phyloP scores from a whole-genome alignment of 2,888 invertebrate species.

The Athalia circularis region DNA sequence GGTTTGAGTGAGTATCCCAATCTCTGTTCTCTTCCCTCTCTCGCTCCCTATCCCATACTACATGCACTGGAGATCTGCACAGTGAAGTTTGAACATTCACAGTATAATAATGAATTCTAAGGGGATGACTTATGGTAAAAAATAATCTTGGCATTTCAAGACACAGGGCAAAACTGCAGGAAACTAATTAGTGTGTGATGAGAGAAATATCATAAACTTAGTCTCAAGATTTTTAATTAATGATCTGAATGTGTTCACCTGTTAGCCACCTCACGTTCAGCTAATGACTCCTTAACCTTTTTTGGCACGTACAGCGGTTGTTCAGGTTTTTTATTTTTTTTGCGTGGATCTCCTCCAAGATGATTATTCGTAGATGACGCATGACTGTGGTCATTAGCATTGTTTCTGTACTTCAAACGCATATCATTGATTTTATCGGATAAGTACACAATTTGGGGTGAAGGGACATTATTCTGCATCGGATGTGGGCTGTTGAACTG shows the following conservation, averaged over 20 bases:
- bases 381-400: slow-evolving; percentile 61
- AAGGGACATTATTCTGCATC: slow-evolving; percentile 55
- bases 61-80: slow-evolving; percentile 59
- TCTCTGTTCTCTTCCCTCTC: slow-evolving; percentile 63
- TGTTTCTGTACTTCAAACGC: slow-evolving; percentile 62
- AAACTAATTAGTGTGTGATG: not conserved
- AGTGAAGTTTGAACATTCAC: not conserved
- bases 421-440: slow-evolving; percentile 65
- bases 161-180: no score
- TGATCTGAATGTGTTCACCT: slow-evolving; percentile 59
- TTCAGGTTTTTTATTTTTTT: slow-evolving; percentile 76
- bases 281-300: slow-evolving; percentile 73
- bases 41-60: slow-evolving; percentile 56
- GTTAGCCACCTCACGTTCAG: slow-evolving; percentile 69
- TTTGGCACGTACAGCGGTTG: slow-evolving; percentile 77
- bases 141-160: no score
- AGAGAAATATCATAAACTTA: slow-evolving; percentile 9
- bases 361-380: slow-evolving; percentile 61
- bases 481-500: slow-evolving; percentile 61
- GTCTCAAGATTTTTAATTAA: not conserved
- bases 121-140: no score
- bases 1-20: slow-evolving; percentile 68
- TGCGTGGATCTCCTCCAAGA: slow-evolving; percentile 61
- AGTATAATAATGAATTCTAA: no score
- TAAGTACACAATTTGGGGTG: slow-evolving; percentile 62